Evolutionary conservation across 2,113 vertebrate species (phyloP), one percentile per base, ranked within the genome.

Genomic region (Aptenodytes forsteri): DNA sequence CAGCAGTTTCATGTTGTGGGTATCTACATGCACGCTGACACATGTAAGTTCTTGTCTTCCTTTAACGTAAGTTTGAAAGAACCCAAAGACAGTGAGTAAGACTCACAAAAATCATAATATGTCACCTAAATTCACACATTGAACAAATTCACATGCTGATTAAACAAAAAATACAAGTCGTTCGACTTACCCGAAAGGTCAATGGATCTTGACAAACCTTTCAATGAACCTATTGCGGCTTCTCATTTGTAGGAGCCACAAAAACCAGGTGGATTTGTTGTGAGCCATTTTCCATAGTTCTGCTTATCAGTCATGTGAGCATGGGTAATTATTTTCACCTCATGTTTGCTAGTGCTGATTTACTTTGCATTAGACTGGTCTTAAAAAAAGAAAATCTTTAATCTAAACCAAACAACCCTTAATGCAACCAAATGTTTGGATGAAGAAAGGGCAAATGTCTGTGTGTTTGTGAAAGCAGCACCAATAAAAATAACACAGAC

Each of bases 391-490:
- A 97, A 97, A 93, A 95, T 95, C 91, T 93, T 98, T 96, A 97
- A 97, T 98, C 96, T 97, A 98, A 98, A 96, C 95, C 97, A 98
- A 98, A 98, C 95, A 95, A 88, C 59, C 70, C 82, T 96, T 95
- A 90, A 80, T 80, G 89, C 90, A 86, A 83, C 90, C 93, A 95
- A 91, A 93, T 93, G 81, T 89, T 97, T 97, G 95, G 88, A 85
- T 80, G 52, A 83, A 94, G 87, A 62, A 72, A 92, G 90, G 97
- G 95, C 92, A 91, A 86, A 96, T 58, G 73, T 67, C 95, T 90
- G 59, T 20, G 34, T 97, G 95, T 95, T 96, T 89, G 89, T 88
- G 93, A 93, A 88, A 97, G 93, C 73, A 67, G 89, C 66, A 95
- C 83, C 93, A 95, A 96, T 84, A 78, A 94, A 96, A 97, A 96